Evolutionary conservation across 2,888 invertebrate genomes (phyloP).

Genomic region (Thalpophila matura): DNA sequence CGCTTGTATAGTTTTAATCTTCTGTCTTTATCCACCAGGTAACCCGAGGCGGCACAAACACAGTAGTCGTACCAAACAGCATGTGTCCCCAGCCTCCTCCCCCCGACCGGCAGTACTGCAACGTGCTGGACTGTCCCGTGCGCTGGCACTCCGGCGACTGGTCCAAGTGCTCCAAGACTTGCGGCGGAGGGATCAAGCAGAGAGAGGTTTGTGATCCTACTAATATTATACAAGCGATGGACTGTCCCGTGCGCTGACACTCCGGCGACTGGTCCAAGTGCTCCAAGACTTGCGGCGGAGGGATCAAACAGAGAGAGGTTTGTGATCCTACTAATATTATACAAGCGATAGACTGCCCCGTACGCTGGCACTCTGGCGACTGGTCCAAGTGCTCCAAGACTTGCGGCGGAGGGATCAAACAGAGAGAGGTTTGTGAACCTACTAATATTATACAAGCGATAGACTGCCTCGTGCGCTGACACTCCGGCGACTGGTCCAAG

Average conservation of each 20-base stretch:
- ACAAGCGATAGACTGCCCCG: constrained; percentile 97
- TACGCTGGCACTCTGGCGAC: constrained; percentile 96
- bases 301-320: constrained; percentile 95
- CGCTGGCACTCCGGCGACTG: constrained; percentile 97
- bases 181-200: constrained; percentile 97
- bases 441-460: too few species aligned
- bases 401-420: constrained; percentile 98
- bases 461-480: constrained; percentile 98
- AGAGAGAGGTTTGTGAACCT: constrained; percentile 93
- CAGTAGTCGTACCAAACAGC: constrained; percentile 97
- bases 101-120: constrained; percentile 97
- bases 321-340: too few species aligned
- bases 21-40: constrained; percentile 88
- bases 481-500: constrained; percentile 96
- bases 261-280: constrained; percentile 97
- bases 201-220: constrained; percentile 94
- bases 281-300: constrained; percentile 97
- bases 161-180: constrained; percentile 98
- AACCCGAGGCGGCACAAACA: constrained; percentile 96
- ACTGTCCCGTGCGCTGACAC: constrained; percentile 98
- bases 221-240: too few species aligned
- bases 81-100: constrained; percentile 98
- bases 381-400: constrained; percentile 98
- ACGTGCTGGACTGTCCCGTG: constrained; percentile 97
- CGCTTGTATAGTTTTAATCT: too few species aligned